Evolutionary conservation across 2,113 vertebrate genomes (phyloP), one percentile per base, ranked within the genome.

Genomic region (Pongo abelii): DNA sequence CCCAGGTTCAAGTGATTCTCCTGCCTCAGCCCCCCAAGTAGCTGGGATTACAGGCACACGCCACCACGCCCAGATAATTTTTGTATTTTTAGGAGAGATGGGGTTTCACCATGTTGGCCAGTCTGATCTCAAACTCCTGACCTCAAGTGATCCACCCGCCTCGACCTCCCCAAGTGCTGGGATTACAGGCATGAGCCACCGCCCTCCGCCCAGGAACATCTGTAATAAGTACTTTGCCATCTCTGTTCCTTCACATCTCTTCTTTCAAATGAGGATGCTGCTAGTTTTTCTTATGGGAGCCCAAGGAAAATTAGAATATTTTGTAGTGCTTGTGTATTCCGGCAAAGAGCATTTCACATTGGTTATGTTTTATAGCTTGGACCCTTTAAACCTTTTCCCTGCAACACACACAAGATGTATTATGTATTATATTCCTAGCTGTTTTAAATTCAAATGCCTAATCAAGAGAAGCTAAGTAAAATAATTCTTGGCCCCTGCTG

Each of bases 361-460:
- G 35, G 50, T 96, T 94, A 35, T n/a, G 43, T 79, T 75, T 75
- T 89, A 23, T 84, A 12, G 11, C 67, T 87, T 30, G n/a, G 43
- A 50, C 43, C 32, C 46, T 97, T 86, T 80, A 80, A 70, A 64
- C 35, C 3, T 70, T 90, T 64, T 59, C 12, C 23, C 72, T 25
- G 10, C 64, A 79, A 48, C 11, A 57, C 16, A 84, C 18, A 64
- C 18, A 48, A 81, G 32, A 83, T 84, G 22, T 32, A 64, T 72
- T 91, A 57, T 67, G 22, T 67, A 55, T 91, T 92, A 12, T 78
- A 74, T 86, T 85, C 30, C 81, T 93, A 93, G 57, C 35, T 77
- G 30, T 78, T 97, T 81, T 83, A 91, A 83, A 75, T 92, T 61
- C 50, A 87, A 92, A n/a, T n/a, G 32, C 87, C 32, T 70, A 92